Conservation (phyloP, 2,888 invertebrate species). For the Eupithecia vulgata region DNA sequence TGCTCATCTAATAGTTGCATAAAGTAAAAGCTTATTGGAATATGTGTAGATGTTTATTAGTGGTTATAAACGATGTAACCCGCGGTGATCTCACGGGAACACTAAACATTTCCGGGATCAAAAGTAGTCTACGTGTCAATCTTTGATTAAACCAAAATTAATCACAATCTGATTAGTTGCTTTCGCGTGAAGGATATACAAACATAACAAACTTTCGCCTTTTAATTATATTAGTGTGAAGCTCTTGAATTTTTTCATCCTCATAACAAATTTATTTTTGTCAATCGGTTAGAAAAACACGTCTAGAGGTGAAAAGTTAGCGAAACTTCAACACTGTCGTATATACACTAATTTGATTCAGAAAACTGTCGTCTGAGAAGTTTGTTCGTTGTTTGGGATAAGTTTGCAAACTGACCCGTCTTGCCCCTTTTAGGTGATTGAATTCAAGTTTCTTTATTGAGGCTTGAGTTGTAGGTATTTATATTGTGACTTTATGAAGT, state of each 20-base stretch:
- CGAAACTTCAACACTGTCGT: not conserved
- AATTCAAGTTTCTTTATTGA: not conserved
- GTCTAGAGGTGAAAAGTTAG: conserved; percentile 6
- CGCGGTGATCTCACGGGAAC: not conserved
- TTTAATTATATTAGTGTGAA: not conserved
- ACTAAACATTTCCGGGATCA: not conserved
- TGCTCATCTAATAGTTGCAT: no score
- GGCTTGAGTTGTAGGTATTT: not conserved
- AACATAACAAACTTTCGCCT: not conserved
- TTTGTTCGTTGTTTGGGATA: not conserved
- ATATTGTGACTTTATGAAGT: not conserved
- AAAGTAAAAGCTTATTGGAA: not conserved
- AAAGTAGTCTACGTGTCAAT: not conserved
- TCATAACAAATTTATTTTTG: not conserved
- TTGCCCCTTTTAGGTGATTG: not conserved
- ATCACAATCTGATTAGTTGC: not conserved
- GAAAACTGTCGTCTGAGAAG: not conserved
- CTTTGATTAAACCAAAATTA: not conserved
- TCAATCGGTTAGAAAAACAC: not conserved
- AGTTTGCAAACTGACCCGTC: not conserved
- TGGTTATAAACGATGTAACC: no score
- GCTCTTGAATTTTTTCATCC: not conserved
- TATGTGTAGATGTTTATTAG: no score
- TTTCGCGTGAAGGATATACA: not conserved
- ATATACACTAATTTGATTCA: not conserved